Base-by-base conservation (phyloP, 2,797 vertebrate species). In the Acanthornis magna region DNA sequence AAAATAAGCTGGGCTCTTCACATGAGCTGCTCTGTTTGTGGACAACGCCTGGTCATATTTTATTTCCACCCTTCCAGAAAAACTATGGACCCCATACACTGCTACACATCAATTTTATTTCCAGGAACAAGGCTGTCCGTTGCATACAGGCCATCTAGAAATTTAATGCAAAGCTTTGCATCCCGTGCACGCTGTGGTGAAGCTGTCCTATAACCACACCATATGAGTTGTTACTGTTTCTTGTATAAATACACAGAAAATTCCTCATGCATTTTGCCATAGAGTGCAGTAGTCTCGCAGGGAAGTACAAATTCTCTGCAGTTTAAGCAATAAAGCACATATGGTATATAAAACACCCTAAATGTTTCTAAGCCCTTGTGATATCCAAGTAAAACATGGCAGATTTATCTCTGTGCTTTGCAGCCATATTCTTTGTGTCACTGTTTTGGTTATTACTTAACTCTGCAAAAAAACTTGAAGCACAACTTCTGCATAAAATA, bases 241-340 rank as follows among this genome's bases (percentile, higher is more conserved):
- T 75, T 25, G 20, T 32, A 67, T 58, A 83, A 83, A 82, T 23
- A 91, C 0, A 2, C 9, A 88, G 68, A 83, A 32, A 78, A 72
- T 61, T 58, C 61, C 72, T 83, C 71, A 75, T 81, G 72, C 19
- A 8, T 68, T 90, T 84, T 76, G 70, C 93, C 76, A 90, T 63
- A 43, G 71, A 87, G 55, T 13, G 27, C 53, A 79, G 58, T 22
- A 75, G 75, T 67, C 91, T 92, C 21, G 0, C 36, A 34, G 77
- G 63, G 62, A 90, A 91, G 71, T 11, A 50, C 63, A 85, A 79
- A 60, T 73, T 63, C 74, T 79, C 77, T n/a, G 57, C 71, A 62
- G 86, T 63, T 96, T 63, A 88, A 92, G 86, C 80, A 85, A 91
- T 85, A 88, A 94, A 91, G 84, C 42, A 82, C 92, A 94, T 85